Evolutionary conservation across 1,140 invertebrate species (phyloP), one percentile per base, ranked within the genome.

Genomic region (Epicauta chinensis): DNA sequence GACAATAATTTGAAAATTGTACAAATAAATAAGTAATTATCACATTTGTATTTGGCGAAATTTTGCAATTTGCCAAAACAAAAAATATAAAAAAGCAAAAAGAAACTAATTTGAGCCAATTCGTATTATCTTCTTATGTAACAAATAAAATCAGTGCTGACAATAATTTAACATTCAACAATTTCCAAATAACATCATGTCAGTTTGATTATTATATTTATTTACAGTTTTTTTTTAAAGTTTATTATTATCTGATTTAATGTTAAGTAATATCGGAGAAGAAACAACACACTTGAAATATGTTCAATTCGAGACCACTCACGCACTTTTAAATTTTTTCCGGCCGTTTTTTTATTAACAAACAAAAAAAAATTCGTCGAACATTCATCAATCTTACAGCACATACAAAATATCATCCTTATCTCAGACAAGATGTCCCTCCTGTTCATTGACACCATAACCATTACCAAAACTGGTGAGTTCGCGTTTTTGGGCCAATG

Each of bases 361-460:
- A n/a, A n/a, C n/a, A n/a, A n/a, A n/a, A n/a, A 35, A 11, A 34
- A 46, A 46, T 35, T 46, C 43, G 37, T 35, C 35, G 43, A 43
- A 16, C 31, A 47, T 37, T 39, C 51, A 34, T 23, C 23, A 23
- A 23, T 56, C 57, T 68, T 68, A 68, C 62, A 67, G 60, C 50
- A 65, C 61, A 52, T 67, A 65, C 44, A 69, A 62, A 59, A 63
- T 51, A 45, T 68, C 63, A 31, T 61, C 61, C 62, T 53, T 40
- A 51, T 68, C 63, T 71, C 68, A 71, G 38, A 71, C 69, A 50
- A 71, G 68, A 59, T 71, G 69, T 47, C 68, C 69, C 55, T 71
- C 69, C 45, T 70, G 68, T 62, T 71, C 69, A 49, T 66, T 70
- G 11, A 67, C 69, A 41, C 66, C 66, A 51, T 69, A 70, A 58